Percentiles rank a stretch among this genome's conserved stretches.
phyloP scores from a whole-genome alignment of 2,888 invertebrate genomes.

The Cynaeus angustus region DNA sequence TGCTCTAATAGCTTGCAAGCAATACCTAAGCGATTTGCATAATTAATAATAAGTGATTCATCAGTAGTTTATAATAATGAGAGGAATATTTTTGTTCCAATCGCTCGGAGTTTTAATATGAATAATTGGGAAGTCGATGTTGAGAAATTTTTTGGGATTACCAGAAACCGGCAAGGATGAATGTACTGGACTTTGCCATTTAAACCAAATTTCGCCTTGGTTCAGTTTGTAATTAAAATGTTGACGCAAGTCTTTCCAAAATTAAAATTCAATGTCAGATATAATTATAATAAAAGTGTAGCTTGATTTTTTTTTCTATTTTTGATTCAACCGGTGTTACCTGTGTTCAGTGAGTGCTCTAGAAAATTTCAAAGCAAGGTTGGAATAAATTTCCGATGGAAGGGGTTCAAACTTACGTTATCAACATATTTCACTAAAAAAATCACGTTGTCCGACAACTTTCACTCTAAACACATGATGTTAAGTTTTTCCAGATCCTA shows the following conservation, averaged over 20 bases:
- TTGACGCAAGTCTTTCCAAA: slow-evolving; percentile 16
- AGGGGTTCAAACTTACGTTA: slow-evolving; percentile 46
- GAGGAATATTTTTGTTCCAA: slow-evolving; percentile 22
- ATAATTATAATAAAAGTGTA: slow-evolving; percentile 7
- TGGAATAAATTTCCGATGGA: neutral
- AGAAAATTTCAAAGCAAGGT: slow-evolving; percentile 1
- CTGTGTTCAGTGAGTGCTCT: neutral
- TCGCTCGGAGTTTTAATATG: neutral
- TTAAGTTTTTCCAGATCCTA: neutral
- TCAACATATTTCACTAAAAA: slow-evolving; percentile 36
- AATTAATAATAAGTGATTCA: slow-evolving; percentile 38
- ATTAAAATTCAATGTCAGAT: slow-evolving; percentile 31
- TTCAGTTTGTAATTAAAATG: slow-evolving; percentile 5
- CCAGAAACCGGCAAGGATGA: slow-evolving; percentile 13
- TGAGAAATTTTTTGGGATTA: slow-evolving; percentile 3
- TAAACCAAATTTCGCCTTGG: slow-evolving; percentile 12
- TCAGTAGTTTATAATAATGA: slow-evolving; percentile 30
- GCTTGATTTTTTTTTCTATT: neutral
- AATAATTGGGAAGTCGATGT: neutral
- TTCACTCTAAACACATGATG: slow-evolving; percentile 43
- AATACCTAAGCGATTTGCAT: slow-evolving; percentile 29
- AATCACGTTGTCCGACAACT: slow-evolving; percentile 47
- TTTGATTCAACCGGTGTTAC: neutral
- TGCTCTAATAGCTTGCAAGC: slow-evolving; percentile 26
- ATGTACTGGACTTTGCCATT: slow-evolving; percentile 2